These are phyloP conservation scores for Dendronephthya gigantea DNA, from an alignment of 64 coral and sea anemone species.

Conservation along the genomic window DNA sequence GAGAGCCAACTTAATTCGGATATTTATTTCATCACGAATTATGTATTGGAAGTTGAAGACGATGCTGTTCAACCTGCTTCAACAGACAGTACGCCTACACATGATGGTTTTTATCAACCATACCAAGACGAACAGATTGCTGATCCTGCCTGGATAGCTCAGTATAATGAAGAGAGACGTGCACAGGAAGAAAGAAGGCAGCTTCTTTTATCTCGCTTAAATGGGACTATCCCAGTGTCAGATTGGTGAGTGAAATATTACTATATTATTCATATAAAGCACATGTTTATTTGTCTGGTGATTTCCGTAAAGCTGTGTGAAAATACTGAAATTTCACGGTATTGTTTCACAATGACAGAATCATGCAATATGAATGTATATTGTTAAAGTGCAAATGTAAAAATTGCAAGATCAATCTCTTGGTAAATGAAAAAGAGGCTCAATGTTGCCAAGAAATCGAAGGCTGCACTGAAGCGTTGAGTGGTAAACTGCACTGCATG, in stretches of 20 bases:
- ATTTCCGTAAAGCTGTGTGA: too few species aligned
- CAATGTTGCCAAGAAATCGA: neutral
- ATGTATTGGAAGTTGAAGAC: neutral
- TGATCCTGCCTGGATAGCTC: conserved; percentile 5
- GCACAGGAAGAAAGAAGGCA: neutral
- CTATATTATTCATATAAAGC: neutral
- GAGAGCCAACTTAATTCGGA: neutral
- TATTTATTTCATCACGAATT: conserved; percentile 3
- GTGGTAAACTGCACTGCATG: too few species aligned
- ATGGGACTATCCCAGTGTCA: conserved; percentile 5
- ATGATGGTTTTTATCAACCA: too few species aligned
- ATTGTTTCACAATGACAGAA: too few species aligned
- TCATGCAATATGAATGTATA: too few species aligned
- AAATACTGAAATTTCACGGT: too few species aligned
- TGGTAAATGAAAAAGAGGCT: too few species aligned
- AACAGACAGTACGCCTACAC: too few species aligned
- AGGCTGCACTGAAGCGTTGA: neutral
- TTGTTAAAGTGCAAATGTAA: too few species aligned
- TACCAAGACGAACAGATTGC: conserved; percentile 16
- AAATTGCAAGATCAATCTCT: too few species aligned
- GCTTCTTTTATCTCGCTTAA: conserved; percentile 6
- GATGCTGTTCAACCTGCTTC: conserved; percentile 6
- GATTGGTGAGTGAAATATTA: conserved; percentile 3
- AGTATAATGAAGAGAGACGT: conserved; percentile 11
- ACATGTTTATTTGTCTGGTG: neutral